Conservation (phyloP, 1,140 invertebrate genomes). For the Micrasema minimum region DNA sequence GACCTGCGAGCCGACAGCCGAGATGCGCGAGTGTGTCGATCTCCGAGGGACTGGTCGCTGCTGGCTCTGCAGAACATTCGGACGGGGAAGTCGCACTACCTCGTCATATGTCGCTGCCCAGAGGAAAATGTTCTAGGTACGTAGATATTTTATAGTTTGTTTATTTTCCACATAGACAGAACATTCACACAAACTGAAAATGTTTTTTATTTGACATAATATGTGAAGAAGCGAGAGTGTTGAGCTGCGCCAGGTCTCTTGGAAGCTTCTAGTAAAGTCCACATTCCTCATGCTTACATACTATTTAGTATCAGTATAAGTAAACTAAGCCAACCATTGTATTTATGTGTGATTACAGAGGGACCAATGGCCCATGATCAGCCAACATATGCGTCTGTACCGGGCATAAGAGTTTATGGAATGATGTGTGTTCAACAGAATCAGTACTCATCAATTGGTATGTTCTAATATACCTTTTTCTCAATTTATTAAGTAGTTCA, state of each 20-base stretch:
- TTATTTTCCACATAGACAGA: not conserved
- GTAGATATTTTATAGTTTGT: constrained; percentile 48
- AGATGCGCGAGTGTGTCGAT: constrained; percentile 89
- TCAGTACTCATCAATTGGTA: constrained; percentile 23
- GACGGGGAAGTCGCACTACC: constrained; percentile 93
- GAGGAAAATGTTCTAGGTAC: constrained; percentile 84
- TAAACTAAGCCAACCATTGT: too few relatives aligned
- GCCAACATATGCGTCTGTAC: constrained; percentile 91
- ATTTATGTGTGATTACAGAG: too few relatives aligned
- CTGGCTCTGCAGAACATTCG: constrained; percentile 90
- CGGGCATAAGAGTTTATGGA: constrained; percentile 90
- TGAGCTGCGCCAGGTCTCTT: too few relatives aligned
- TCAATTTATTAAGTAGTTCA: too few relatives aligned
- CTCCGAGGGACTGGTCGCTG: constrained; percentile 90
- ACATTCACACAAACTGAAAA: too few relatives aligned
- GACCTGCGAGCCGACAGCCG: constrained; percentile 89
- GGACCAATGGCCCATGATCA: constrained; percentile 94
- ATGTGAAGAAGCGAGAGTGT: too few relatives aligned
- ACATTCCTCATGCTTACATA: too few relatives aligned
- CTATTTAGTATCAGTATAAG: too few relatives aligned
- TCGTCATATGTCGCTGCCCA: constrained; percentile 92
- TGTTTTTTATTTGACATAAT: too few relatives aligned
- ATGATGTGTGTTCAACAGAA: constrained; percentile 85
- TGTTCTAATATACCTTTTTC: too few relatives aligned
- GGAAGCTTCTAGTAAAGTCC: too few relatives aligned